Evolutionary conservation across 2,888 invertebrate species (phyloP), one percentile per base, ranked within the genome.

Genomic region (Yponomeuta malinellus): DNA sequence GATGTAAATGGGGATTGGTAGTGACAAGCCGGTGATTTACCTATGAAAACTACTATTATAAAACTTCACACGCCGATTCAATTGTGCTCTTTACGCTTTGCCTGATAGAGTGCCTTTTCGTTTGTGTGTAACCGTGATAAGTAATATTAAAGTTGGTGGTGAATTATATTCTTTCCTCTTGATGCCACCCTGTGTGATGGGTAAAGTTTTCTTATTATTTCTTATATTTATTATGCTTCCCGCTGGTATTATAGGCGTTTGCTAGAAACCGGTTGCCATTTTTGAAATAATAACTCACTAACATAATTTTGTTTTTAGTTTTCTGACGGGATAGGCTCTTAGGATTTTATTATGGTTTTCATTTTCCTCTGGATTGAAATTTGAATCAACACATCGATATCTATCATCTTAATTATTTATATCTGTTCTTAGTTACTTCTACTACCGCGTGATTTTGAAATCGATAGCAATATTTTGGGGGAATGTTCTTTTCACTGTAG

Each of bases 121-220:
- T 74, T 72, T 74, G 72, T 65, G 72, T 75, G 75, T 73, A 9
- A 70, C 31, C 10, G 12, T 33, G 69, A 48, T 69, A 63, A 69
- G 31, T 64, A 71, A 52, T 72, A 81, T 79, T 79, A 84, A 83
- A 85, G 76, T 84, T 84, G 76, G 81, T 84, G 76, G 81, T 81
- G 79, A 80, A 84, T 84, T 82, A 81, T 82, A 79, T 79, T 83
- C 83, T 59, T 15, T 79, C 81, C 79, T 80, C 81, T 79, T 81
- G 83, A 84, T 43, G 78, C 79, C 77, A 48, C 79, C 83, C 79
- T 81, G 78, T 78, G 75, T 84, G 87, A 90, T 88, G 89, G 88
- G 84, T 81, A 90, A 92, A 92, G 83, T 92, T 92, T 91, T 87
- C 87, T 86, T 89, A 90, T 90, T 89, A 90, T 88, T 89, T 87